Evolutionary conservation across 2,888 invertebrate species (phyloP).

Genomic region (Sesia bembeciformis): DNA sequence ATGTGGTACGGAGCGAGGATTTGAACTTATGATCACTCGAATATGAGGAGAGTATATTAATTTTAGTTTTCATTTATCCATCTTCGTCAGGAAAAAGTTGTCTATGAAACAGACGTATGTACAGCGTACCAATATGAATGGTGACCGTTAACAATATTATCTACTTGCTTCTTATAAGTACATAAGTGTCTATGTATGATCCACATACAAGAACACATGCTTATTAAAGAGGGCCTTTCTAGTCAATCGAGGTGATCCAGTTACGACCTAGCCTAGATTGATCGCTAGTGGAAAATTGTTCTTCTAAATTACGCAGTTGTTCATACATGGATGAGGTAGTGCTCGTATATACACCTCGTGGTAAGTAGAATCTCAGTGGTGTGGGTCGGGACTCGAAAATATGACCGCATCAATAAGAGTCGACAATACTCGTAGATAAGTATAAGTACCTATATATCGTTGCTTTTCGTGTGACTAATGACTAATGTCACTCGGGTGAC

Average conservation of each 20-base stretch:
- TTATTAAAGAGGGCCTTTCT: background rate
- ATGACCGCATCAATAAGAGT: no score
- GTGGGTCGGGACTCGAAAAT: no score
- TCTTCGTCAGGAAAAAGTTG: slow-evolving; percentile 1
- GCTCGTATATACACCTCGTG: background rate
- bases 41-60: no score
- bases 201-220: background rate
- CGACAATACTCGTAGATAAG: no score
- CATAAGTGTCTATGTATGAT: background rate
- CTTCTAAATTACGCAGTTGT: background rate
- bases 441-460: no score
- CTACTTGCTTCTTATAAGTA: background rate
- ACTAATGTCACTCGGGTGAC: no score
- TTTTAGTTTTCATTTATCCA: no score
- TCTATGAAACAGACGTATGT: background rate
- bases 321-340: background rate
- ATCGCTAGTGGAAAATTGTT: slow-evolving; percentile 6
- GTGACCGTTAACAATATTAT: background rate
- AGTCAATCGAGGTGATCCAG: slow-evolving; percentile 38
- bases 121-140: slow-evolving; percentile 8
- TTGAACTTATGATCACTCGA: no score
- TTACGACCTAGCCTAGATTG: slow-evolving; percentile 30
- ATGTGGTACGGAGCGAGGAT: no score
- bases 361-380: background rate
- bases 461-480: no score